Conservation (phyloP, 2,888 invertebrate genomes). For the Yponomeuta malinellus region DNA sequence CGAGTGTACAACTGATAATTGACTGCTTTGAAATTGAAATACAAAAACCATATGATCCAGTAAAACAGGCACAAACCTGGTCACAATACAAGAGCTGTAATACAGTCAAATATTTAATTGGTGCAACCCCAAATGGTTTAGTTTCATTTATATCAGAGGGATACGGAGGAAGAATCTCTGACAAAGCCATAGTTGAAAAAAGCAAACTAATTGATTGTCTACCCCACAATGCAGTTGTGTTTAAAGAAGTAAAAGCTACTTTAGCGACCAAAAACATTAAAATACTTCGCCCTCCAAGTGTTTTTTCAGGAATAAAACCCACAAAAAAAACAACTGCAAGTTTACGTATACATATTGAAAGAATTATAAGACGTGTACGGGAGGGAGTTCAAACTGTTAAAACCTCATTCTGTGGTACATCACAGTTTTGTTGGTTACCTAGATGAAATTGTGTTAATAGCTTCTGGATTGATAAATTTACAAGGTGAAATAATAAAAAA, state of each 20-base stretch:
- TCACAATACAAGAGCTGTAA: constrained; percentile 15
- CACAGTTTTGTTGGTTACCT: neutral
- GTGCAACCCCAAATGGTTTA: constrained; percentile 18
- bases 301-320: constrained; percentile 16
- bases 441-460: constrained; percentile 15
- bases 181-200: constrained; percentile 18
- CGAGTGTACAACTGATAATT: constrained; percentile 20
- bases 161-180: constrained; percentile 18
- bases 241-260: constrained; percentile 18
- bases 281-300: constrained; percentile 20
- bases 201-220: constrained; percentile 17
- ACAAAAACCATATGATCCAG: constrained; percentile 12
- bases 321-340: constrained; percentile 20
- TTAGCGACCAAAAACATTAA: constrained; percentile 12
- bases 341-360: constrained; percentile 19
- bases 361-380: constrained; percentile 20
- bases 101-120: constrained; percentile 20
- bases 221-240: constrained; percentile 16
- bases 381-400: constrained; percentile 17
- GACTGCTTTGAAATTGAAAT: constrained; percentile 22
- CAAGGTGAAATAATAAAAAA: constrained; percentile 18
- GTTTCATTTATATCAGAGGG: constrained; percentile 18
- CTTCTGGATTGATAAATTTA: constrained; percentile 16
- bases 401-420: constrained; percentile 16
- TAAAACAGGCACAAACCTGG: constrained; percentile 18